phyloP scores from a whole-genome alignment of 2,888 invertebrate species.

The Pyrrhopygopsis socrates region DNA sequence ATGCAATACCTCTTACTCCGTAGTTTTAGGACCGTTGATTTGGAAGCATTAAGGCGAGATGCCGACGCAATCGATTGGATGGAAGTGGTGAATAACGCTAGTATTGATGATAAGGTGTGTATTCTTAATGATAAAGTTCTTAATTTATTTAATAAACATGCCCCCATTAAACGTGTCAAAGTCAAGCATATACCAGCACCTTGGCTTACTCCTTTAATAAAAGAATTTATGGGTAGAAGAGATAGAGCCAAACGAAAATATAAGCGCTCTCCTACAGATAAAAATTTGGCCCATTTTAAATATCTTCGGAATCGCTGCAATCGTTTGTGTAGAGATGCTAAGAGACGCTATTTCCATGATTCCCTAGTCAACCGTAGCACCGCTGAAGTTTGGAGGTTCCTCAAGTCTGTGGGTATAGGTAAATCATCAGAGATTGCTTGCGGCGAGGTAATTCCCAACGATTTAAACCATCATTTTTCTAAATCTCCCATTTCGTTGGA shows the following conservation, averaged over 20 bases:
- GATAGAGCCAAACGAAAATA: constrained; percentile 27
- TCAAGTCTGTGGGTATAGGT: constrained; percentile 32
- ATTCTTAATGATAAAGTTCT: background rate
- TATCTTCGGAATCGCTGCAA: constrained; percentile 28
- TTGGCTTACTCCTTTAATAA: constrained; percentile 5
- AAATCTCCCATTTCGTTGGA: background rate
- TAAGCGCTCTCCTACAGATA: constrained; percentile 13
- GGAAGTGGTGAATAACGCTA: background rate
- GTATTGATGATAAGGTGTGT: background rate
- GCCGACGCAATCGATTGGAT: background rate
- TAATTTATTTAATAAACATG: constrained; percentile 13
- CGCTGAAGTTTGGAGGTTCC: constrained; percentile 32
- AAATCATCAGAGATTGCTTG: background rate
- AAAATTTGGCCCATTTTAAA: constrained; percentile 9
- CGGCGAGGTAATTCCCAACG: constrained; percentile 16
- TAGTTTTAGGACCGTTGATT: background rate
- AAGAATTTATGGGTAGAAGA: constrained; percentile 13
- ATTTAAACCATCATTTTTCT: constrained; percentile 13
- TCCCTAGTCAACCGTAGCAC: background rate
- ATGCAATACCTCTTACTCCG: background rate
- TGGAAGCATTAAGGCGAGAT: background rate
- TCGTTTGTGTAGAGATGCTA: constrained; percentile 35
- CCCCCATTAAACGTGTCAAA: constrained; percentile 12
- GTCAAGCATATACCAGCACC: constrained; percentile 26
- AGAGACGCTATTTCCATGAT: constrained; percentile 23